Evolutionary conservation across 2,113 vertebrate species (phyloP).

Genomic region (Gavialis gangeticus): DNA sequence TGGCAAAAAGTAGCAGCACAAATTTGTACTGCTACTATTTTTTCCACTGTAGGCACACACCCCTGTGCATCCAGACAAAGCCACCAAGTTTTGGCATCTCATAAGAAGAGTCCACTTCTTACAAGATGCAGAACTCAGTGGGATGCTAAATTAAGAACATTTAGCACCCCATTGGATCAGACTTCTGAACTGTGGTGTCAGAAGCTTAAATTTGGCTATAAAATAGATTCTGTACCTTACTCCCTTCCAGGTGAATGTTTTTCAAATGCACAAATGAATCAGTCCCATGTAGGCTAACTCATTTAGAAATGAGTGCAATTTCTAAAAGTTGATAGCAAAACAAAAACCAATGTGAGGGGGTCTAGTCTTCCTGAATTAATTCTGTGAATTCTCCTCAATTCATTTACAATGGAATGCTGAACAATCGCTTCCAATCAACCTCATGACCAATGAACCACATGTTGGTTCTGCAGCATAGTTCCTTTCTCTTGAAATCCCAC

Average conservation of each 20-base stretch:
- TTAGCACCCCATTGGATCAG: not conserved
- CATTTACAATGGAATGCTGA: not conserved
- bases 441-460: no score
- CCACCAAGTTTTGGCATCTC: not conserved
- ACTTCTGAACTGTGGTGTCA: accelerated
- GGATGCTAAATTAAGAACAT: not conserved
- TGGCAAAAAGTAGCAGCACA: no score
- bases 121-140: not conserved
- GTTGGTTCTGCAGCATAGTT: no score
- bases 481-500: no score
- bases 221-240: not conserved
- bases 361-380: accelerated
- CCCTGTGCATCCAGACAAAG: no score
- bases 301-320: not conserved
- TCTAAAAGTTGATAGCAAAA: not conserved
- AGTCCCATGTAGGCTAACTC: not conserved
- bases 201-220: not conserved
- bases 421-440: no score
- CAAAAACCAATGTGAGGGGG: not conserved
- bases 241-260: not conserved
- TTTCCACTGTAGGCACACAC: no score
- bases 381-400: not conserved
- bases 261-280: not conserved
- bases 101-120: not conserved
- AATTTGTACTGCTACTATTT: no score